Conservation (phyloP, 2,113 vertebrate genomes). For the Ranitomeya variabilis region DNA sequence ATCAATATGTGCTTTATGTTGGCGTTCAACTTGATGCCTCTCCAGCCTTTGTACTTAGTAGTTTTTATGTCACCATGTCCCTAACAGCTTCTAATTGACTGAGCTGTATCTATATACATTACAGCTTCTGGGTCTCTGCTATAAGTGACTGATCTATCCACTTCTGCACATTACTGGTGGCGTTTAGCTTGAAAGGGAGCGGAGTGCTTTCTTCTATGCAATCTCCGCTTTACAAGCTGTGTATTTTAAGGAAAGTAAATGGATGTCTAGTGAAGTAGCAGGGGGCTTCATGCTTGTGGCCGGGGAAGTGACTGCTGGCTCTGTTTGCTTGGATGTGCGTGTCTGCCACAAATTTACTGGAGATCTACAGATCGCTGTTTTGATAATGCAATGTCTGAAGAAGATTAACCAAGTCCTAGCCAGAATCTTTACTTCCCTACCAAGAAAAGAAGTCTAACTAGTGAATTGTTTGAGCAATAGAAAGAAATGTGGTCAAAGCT, state of each 20-base stretch:
- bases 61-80: constrained; percentile 41
- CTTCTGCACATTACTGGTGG: constrained; percentile 8
- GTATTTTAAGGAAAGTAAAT: constrained; percentile 1
- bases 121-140: constrained; percentile 17
- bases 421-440: neutral
- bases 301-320: neutral
- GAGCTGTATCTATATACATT: constrained; percentile 48
- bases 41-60: constrained; percentile 31
- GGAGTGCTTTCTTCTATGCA: constrained; percentile 17
- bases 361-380: constrained; percentile 18
- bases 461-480: neutral
- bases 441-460: neutral
- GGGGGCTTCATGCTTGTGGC: neutral
- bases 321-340: constrained; percentile 7
- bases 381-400: constrained; percentile 26
- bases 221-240: neutral
- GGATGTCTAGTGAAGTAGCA: constrained; percentile 10
- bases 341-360: constrained; percentile 29
- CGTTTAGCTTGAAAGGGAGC: constrained; percentile 28
- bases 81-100: constrained; percentile 51
- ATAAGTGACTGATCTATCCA: constrained; percentile 4
- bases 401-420: neutral
- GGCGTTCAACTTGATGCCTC: constrained; percentile 40
- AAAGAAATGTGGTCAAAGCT: neutral
- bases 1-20: constrained; percentile 50